Conservation (phyloP, 2,888 invertebrate genomes). For the Bombyx huttoni region DNA sequence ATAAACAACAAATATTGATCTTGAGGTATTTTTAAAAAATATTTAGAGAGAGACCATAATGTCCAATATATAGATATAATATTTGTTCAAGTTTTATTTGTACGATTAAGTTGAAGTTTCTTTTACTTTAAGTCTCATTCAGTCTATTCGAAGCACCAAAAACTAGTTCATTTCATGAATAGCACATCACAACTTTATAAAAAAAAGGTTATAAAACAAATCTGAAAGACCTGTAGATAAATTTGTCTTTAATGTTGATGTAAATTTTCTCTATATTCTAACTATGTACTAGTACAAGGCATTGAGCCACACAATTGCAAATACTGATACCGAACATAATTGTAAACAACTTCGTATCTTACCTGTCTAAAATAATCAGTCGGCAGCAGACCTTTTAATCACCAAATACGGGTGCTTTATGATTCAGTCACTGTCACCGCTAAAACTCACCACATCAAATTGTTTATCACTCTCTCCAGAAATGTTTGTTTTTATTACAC, state of each 20-base stretch:
- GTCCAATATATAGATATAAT: too few relatives aligned
- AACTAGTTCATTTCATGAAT: too few relatives aligned
- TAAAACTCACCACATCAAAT: constrained; percentile 20
- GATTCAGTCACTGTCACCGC: constrained; percentile 18
- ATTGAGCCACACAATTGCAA: constrained; percentile 40
- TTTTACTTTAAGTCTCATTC: too few relatives aligned
- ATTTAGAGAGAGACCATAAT: too few relatives aligned
- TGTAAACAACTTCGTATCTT: constrained; percentile 43
- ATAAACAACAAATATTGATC: too few relatives aligned
- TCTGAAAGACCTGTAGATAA: too few relatives aligned
- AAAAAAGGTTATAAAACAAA: too few relatives aligned
- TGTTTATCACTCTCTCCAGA: constrained; percentile 26
- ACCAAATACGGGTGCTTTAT: constrained; percentile 5
- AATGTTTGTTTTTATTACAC: constrained; percentile 49
- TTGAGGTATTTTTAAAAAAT: too few relatives aligned
- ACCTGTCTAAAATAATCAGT: constrained; percentile 17
- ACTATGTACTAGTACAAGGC: constrained; percentile 12
- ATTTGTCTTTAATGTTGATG: not conserved
- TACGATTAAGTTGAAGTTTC: too few relatives aligned
- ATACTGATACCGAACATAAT: constrained; percentile 33
- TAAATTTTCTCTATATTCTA: not conserved
- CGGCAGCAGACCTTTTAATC: constrained; percentile 1
- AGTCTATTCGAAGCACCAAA: too few relatives aligned
- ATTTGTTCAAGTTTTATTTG: too few relatives aligned
- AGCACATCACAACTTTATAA: too few relatives aligned